These are phyloP conservation scores for Agelaius tricolor DNA, from an alignment of 2,113 vertebrate genomes.

Conservation along the genomic window DNA sequence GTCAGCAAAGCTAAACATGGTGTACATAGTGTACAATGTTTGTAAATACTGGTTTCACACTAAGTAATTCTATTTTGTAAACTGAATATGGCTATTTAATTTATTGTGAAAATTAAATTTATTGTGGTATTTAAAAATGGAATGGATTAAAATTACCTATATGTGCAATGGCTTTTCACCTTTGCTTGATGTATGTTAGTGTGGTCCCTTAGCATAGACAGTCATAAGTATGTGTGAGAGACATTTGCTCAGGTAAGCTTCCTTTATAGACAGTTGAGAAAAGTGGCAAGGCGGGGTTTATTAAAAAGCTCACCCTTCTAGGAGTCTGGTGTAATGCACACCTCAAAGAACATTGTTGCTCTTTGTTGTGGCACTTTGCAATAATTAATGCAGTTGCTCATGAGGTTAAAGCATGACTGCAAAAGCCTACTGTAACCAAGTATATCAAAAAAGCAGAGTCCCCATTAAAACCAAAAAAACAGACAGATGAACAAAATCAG, in stretches of 20 bases:
- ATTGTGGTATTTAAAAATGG: slow-evolving; percentile 85
- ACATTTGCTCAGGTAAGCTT: background rate
- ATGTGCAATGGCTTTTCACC: slow-evolving; percentile 61
- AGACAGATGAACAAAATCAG: slow-evolving; percentile 2
- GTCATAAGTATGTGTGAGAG: background rate
- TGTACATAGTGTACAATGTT: slow-evolving; percentile 83
- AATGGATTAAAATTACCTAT: slow-evolving; percentile 85
- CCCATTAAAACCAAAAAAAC: background rate
- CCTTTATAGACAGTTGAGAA: background rate
- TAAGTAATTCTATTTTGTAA: slow-evolving; percentile 90
- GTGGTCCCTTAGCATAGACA: background rate
- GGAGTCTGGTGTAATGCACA: slow-evolving; percentile 1
- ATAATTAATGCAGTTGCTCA: background rate
- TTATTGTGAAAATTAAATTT: slow-evolving; percentile 88
- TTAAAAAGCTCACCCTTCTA: background rate
- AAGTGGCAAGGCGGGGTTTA: background rate
- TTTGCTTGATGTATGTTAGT: background rate
- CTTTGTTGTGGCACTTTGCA: background rate
- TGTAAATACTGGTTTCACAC: slow-evolving; percentile 86
- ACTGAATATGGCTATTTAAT: slow-evolving; percentile 86
- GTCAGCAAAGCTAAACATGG: slow-evolving; percentile 64
- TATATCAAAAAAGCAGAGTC: background rate
- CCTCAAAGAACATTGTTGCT: background rate
- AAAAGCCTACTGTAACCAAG: background rate
- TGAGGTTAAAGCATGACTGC: background rate